Evolutionary conservation across 2,888 invertebrate genomes (phyloP).

Genomic region (Plutella xylostella): DNA sequence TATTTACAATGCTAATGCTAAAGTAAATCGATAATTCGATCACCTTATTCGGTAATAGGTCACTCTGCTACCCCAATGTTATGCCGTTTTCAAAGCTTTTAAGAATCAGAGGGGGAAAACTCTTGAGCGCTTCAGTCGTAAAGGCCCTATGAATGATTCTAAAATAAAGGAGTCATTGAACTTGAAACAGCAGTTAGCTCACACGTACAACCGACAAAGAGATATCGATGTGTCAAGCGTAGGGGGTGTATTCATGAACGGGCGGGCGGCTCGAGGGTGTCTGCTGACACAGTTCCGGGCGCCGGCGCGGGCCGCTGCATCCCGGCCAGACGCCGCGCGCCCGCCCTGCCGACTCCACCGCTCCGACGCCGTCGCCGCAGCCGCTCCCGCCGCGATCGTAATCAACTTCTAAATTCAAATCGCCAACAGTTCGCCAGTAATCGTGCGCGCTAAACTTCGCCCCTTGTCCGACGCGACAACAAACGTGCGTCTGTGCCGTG

Average conservation of each 20-base stretch:
- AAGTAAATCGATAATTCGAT: too few relatives aligned
- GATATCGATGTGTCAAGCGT: conserved; percentile 48
- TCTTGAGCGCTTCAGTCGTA: too few relatives aligned
- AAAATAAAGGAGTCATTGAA: conserved; percentile 7
- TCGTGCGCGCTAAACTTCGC: too few relatives aligned
- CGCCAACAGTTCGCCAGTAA: too few relatives aligned
- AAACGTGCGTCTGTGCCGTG: too few relatives aligned
- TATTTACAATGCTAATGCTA: background rate
- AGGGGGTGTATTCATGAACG: conserved; percentile 47
- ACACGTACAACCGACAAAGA: conserved; percentile 5
- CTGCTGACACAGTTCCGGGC: conserved; percentile 63
- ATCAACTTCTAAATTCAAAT: background rate
- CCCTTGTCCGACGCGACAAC: background rate
- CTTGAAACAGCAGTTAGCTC: conserved; percentile 5
- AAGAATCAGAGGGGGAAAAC: too few relatives aligned
- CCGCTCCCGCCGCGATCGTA: background rate
- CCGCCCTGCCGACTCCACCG: conserved; percentile 46
- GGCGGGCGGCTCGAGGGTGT: conserved; percentile 29
- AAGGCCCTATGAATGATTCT: too few relatives aligned
- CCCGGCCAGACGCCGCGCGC: conserved; percentile 59
- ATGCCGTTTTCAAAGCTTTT: too few relatives aligned
- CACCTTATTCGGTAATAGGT: too few relatives aligned
- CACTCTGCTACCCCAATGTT: too few relatives aligned
- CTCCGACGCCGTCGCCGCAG: too few relatives aligned
- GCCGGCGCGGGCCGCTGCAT: conserved; percentile 56